These are phyloP conservation scores for Onchidella celtica DNA, from an alignment of 2,888 invertebrate species.

Conservation along the genomic window DNA sequence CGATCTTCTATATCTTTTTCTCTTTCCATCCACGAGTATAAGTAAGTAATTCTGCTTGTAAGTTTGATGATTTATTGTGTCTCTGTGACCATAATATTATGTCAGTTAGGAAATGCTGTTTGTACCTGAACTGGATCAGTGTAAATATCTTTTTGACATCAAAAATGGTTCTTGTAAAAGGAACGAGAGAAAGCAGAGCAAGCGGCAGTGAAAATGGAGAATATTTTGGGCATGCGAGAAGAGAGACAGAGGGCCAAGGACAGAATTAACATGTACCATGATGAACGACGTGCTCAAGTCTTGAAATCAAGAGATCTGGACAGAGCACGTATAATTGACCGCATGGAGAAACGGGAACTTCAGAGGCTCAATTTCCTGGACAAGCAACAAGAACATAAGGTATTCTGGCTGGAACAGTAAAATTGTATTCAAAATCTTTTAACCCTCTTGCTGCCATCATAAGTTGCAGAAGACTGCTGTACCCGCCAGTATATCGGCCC, in stretches of 20 bases:
- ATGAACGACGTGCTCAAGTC: constrained; percentile 69
- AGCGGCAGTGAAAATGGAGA: constrained; percentile 70
- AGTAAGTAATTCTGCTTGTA: no score
- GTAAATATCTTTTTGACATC: no score
- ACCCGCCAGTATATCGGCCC: no score
- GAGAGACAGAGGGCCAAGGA: constrained; percentile 74
- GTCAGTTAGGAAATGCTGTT: no score
- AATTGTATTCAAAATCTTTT: neutral
- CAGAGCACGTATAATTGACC: constrained; percentile 65
- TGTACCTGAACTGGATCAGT: no score
- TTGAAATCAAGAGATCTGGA: constrained; percentile 70
- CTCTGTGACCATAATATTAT: no score
- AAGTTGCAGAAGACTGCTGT: no score
- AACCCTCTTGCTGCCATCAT: no score
- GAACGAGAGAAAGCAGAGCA: constrained; percentile 75
- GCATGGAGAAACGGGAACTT: constrained; percentile 71
- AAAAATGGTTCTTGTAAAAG: constrained; percentile 3
- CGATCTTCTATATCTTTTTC: no score
- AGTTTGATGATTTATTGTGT: no score
- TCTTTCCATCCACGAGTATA: no score
- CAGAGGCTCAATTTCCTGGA: constrained; percentile 68
- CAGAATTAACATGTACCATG: constrained; percentile 70
- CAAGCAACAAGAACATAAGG: constrained; percentile 65
- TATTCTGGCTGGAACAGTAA: no score
- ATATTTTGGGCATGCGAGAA: constrained; percentile 71